Conservation (phyloP, 2,113 vertebrate species). For the Saguinus midas region DNA sequence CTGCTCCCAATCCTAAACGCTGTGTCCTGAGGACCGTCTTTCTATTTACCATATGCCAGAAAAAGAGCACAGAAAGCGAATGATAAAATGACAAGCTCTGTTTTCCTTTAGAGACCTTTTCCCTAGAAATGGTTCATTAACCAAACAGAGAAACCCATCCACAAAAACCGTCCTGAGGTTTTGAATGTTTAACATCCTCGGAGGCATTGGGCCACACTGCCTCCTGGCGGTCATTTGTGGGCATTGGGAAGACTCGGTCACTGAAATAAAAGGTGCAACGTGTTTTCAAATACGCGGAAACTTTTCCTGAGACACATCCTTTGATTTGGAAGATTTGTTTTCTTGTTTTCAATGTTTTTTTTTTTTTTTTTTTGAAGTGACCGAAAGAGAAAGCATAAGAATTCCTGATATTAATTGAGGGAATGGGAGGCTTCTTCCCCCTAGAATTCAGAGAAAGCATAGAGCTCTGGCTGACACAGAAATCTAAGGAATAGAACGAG, state of each 20-base stretch:
- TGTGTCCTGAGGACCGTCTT: not conserved
- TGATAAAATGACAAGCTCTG: not conserved
- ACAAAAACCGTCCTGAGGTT: not conserved
- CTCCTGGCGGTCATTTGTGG: slow-evolving; percentile 33
- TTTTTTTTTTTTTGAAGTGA: not conserved
- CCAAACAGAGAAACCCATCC: not conserved
- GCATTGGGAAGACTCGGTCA: not conserved
- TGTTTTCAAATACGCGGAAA: not conserved
- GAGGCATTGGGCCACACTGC: not conserved
- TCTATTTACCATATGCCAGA: not conserved
- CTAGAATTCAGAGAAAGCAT: not conserved
- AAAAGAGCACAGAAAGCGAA: not conserved
- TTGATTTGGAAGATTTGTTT: not conserved
- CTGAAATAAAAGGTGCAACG: not conserved
- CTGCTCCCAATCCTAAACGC: not conserved
- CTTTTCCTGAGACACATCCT: not conserved
- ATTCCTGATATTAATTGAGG: not conserved
- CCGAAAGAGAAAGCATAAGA: not conserved
- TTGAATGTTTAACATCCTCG: not conserved
- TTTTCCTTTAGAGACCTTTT: slow-evolving; percentile 50
- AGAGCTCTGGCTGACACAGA: not conserved
- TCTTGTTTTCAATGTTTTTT: not conserved
- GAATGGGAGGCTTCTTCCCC: not conserved
- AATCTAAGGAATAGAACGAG: not conserved
- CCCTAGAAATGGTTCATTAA: slow-evolving; percentile 33